phyloP scores from a whole-genome alignment of 2,888 invertebrate species.

The Drosophila cognata region DNA sequence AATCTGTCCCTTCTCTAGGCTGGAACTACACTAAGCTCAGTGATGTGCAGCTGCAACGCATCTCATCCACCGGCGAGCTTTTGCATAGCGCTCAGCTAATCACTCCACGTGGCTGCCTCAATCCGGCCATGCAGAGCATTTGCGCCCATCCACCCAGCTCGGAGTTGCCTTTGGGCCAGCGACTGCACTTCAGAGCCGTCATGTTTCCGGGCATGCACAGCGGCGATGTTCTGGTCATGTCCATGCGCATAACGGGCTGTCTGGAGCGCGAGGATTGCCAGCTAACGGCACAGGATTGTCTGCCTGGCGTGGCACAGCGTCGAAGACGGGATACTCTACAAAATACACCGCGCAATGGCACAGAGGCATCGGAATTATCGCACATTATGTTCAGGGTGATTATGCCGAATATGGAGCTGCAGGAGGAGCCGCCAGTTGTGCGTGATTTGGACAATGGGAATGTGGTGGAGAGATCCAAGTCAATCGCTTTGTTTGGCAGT shows the following conservation, averaged over 20 bases:
- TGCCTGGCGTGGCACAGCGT: constrained; percentile 59
- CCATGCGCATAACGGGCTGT: constrained; percentile 87
- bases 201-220: constrained; percentile 87
- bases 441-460: background rate
- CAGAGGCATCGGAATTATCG: constrained; percentile 81
- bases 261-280: constrained; percentile 86
- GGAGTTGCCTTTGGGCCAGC: constrained; percentile 85
- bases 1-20: constrained; percentile 54
- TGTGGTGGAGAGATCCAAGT: constrained; percentile 18
- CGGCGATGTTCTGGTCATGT: constrained; percentile 87
- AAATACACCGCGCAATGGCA: constrained; percentile 43
- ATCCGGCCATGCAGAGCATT: constrained; percentile 85
- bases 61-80: constrained; percentile 80
- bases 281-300: constrained; percentile 76
- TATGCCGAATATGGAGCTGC: constrained; percentile 49
- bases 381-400: constrained; percentile 82
- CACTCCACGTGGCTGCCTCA: constrained; percentile 85
- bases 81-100: constrained; percentile 84
- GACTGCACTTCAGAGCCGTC: constrained; percentile 86
- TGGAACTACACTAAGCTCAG: constrained; percentile 86
- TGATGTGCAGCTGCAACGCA: constrained; percentile 85
- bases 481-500: constrained; percentile 64
- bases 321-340: constrained; percentile 59
- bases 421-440: constrained; percentile 15
- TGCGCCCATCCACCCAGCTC: constrained; percentile 85